Conservation (phyloP, 2,888 invertebrate species). For the Noctua pronuba region DNA sequence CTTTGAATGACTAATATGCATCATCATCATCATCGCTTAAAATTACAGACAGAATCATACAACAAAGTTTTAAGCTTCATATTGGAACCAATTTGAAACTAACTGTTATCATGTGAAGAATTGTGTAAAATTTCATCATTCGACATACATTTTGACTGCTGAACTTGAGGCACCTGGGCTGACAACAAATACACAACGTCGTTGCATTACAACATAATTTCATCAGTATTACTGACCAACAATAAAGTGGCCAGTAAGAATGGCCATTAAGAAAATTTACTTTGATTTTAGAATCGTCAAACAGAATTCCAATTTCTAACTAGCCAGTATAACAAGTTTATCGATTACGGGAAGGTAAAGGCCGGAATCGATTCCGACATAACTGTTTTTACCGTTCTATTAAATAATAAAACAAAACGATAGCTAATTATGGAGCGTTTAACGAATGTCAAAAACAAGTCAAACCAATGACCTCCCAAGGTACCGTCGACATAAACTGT, state of each 20-base stretch:
- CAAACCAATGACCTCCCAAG: conserved; percentile 10
- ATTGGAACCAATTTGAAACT: neutral
- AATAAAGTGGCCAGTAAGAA: conserved; percentile 7
- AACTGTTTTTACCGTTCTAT: conserved; percentile 8
- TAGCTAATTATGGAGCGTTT: conserved; percentile 4
- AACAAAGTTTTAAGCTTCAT: neutral
- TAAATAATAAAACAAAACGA: conserved; percentile 14
- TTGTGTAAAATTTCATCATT: conserved; percentile 28
- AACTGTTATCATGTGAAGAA: conserved; percentile 8
- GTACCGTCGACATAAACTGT: neutral
- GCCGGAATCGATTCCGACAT: conserved; percentile 30
- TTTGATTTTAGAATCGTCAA: conserved; percentile 16
- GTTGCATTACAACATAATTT: conserved; percentile 22
- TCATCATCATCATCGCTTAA: conserved; percentile 2
- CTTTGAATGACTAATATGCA: conserved; percentile 12
- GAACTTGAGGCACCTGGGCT: neutral
- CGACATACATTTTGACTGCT: conserved; percentile 31
- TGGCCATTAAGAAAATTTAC: conserved; percentile 6
- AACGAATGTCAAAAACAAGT: conserved; percentile 28
- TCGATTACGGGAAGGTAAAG: conserved; percentile 42
- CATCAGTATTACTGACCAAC: conserved; percentile 14
- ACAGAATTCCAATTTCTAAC: conserved; percentile 28
- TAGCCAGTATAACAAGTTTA: conserved; percentile 31
- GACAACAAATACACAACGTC: neutral
- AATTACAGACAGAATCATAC: neutral